A percentile compares a stretch with the other conserved stretches of the same genome.
Conservation (phyloP, 2,888 invertebrate species). For the Drosophila differens region DNA sequence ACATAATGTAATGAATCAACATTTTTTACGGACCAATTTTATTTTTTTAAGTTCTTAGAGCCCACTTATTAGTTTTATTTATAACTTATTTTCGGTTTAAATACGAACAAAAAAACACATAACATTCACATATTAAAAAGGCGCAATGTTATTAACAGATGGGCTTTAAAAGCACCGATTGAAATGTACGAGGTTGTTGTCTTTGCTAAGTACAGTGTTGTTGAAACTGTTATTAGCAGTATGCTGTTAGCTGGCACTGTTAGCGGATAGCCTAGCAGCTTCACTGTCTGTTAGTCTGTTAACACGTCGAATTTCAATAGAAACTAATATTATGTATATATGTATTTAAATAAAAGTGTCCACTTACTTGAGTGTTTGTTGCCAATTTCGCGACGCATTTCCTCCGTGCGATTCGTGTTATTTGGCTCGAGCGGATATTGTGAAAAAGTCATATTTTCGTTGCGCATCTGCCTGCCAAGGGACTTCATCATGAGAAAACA, state of each 20-base stretch:
- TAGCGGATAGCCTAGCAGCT: neutral
- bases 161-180: slow-evolving; percentile 27
- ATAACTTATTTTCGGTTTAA: neutral
- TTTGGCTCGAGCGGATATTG: slow-evolving; percentile 82
- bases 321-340: neutral
- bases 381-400: slow-evolving; percentile 89
- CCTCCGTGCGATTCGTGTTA: slow-evolving; percentile 88
- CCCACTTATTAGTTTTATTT: neutral
- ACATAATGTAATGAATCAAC: neutral
- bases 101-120: neutral
- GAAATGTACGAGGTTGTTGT: slow-evolving; percentile 43
- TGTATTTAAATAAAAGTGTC: neutral
- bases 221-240: slow-evolving; percentile 37
- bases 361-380: slow-evolving; percentile 90
- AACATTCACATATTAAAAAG: neutral
- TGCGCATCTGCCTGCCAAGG: slow-evolving; percentile 88
- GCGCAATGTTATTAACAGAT: slow-evolving; percentile 4
- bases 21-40: neutral
- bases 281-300: neutral
- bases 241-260: neutral
- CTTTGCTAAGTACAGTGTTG: slow-evolving; percentile 44
- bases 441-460: slow-evolving; percentile 83
- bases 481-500: slow-evolving; percentile 92
- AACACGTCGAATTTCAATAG: neutral
- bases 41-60: neutral